A percentile compares a stretch with the other conserved stretches of the same genome.
phyloP scores from a whole-genome alignment of 92 coral and sea anemone species.

The Diadumene lineata region DNA sequence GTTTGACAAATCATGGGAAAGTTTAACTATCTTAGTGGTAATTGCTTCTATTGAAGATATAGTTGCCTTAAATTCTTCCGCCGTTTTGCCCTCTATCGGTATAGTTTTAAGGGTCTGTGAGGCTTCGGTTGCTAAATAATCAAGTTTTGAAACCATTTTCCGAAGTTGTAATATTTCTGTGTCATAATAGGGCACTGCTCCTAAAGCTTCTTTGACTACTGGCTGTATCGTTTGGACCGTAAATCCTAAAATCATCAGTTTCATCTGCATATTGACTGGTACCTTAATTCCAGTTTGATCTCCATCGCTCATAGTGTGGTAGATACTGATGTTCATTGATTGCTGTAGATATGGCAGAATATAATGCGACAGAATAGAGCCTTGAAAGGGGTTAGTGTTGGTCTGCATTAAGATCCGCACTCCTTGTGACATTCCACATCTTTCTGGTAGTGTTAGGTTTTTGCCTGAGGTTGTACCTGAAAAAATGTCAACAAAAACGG shows the following conservation, averaged over 20 bases:
- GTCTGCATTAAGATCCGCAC: constrained; percentile 5
- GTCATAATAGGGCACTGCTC: constrained; percentile 11
- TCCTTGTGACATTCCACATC: constrained; percentile 20
- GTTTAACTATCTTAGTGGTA: not conserved
- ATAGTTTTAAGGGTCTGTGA: not conserved
- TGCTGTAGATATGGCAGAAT: constrained; percentile 29
- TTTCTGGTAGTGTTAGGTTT: not conserved
- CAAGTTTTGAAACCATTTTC: constrained; percentile 4
- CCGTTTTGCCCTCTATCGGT: not conserved
- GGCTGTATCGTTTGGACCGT: not conserved
- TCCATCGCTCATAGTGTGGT: constrained; percentile 45
- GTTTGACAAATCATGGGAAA: not conserved
- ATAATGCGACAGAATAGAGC: constrained; percentile 1
- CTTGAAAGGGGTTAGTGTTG: constrained; percentile 27
- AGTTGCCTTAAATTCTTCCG: not conserved
- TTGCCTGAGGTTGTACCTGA: not conserved
- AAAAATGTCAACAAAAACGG: not conserved
- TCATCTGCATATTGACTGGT: constrained; percentile 12
- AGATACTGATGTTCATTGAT: constrained; percentile 27
- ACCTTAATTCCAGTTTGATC: constrained; percentile 38
- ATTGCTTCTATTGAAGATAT: not conserved
- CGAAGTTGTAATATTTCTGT: not conserved
- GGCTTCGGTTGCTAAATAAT: not conserved
- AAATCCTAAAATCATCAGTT: constrained; percentile 32
- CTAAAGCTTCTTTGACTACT: not conserved